phyloP scores from a whole-genome alignment of 2,113 vertebrate species.

The Lota lota region DNA sequence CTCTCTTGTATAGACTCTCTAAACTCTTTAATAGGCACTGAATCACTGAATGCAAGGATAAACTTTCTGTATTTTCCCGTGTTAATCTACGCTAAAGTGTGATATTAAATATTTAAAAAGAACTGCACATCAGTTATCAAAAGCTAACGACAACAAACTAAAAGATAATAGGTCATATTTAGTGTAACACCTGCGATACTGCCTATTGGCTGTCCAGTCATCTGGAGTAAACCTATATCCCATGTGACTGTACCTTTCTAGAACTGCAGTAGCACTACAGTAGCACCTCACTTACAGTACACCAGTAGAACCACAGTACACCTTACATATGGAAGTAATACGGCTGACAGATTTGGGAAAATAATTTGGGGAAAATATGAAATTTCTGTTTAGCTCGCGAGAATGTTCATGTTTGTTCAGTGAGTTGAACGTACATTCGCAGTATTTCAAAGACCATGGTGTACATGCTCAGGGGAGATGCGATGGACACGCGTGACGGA shows the following conservation, averaged over 20 bases:
- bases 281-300: too few species aligned
- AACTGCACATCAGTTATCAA: too few species aligned
- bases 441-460: conserved; percentile 28
- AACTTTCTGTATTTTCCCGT: background rate
- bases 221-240: background rate
- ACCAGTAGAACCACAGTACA: background rate
- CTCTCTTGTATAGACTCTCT: too few species aligned
- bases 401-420: too few species aligned
- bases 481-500: conserved; percentile 55
- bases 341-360: conserved; percentile 13
- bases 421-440: too few species aligned
- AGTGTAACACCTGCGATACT: too few species aligned
- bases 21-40: conserved; percentile 53
- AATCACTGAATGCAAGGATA: conserved; percentile 52
- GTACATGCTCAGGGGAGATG: conserved; percentile 60
- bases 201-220: too few species aligned
- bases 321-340: conserved; percentile 8
- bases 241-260: background rate
- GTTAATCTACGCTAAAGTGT: background rate
- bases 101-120: background rate
- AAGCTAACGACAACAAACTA: too few species aligned
- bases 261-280: too few species aligned
- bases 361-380: conserved; percentile 32
- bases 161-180: too few species aligned
- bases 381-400: conserved; percentile 20